Evolutionary conservation across 2,888 invertebrate genomes (phyloP).

Genomic region (Amphipoea lucens): DNA sequence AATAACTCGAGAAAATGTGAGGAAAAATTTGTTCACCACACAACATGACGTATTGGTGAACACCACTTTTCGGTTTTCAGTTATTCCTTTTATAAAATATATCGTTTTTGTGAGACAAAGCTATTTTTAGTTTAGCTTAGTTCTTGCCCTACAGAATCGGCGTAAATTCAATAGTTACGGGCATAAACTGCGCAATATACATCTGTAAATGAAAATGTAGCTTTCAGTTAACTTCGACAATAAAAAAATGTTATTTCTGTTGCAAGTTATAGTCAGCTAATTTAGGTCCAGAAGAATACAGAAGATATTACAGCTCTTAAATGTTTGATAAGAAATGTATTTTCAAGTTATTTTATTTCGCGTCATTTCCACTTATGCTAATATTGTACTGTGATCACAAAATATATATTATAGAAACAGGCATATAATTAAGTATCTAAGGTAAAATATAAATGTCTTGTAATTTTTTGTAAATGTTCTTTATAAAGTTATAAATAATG

Average conservation of each 20-base stretch:
- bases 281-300: constrained; percentile 14
- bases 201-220: constrained; percentile 22
- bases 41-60: neutral
- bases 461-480: constrained; percentile 69
- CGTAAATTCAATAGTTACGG: neutral
- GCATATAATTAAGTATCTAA: constrained; percentile 65
- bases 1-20: neutral
- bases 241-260: constrained; percentile 51
- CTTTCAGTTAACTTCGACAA: constrained; percentile 53
- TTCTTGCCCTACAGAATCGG: neutral
- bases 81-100: neutral
- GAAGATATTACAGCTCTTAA: constrained; percentile 19
- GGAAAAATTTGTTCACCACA: neutral
- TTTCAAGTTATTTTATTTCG: constrained; percentile 39
- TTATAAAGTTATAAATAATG: constrained; percentile 66
- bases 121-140: neutral
- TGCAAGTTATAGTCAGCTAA: constrained; percentile 35
- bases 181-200: constrained; percentile 31
- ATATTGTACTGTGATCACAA: constrained; percentile 65
- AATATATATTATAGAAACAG: constrained; percentile 40
- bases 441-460: constrained; percentile 64
- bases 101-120: neutral
- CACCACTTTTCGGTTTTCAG: neutral
- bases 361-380: constrained; percentile 59
- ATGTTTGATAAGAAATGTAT: constrained; percentile 20